Percentiles rank a stretch among this genome's conserved stretches.
phyloP scores from a whole-genome alignment of 1,140 invertebrate genomes.

The Nasonia vitripennis region DNA sequence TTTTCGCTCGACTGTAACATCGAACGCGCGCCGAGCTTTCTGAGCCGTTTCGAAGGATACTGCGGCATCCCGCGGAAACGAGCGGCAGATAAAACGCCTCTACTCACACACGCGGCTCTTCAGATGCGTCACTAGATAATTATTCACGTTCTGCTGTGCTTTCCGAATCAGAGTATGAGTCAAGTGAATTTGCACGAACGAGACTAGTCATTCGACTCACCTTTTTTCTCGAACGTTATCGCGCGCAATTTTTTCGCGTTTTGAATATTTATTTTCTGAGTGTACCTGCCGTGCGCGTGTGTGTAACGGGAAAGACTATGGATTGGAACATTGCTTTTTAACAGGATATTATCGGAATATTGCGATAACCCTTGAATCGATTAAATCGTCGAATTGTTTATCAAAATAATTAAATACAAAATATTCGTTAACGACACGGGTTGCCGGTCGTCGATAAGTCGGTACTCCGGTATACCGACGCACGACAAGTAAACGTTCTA shows the following conservation, averaged over 20 bases:
- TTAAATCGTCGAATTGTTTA: no score
- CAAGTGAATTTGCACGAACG: background rate
- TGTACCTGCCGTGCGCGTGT: no score
- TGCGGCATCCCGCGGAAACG: constrained; percentile 63
- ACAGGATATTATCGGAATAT: no score
- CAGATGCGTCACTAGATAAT: constrained; percentile 56
- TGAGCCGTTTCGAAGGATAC: constrained; percentile 57
- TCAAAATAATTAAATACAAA: no score
- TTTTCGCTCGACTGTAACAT: background rate
- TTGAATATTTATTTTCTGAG: background rate
- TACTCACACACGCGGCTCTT: background rate
- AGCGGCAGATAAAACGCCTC: constrained; percentile 57
- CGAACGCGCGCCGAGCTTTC: background rate
- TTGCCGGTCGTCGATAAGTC: no score
- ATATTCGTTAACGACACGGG: no score
- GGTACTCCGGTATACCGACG: no score
- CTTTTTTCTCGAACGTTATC: background rate
- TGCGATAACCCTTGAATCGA: no score
- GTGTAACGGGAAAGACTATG: no score
- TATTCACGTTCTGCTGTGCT: constrained; percentile 23
- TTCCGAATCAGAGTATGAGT: constrained; percentile 1
- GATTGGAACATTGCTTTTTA: no score
- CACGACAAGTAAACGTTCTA: no score
- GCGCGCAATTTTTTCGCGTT: no score
- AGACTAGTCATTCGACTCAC: background rate